A percentile compares a stretch with the other conserved stretches of the same genome.
phyloP scores from a whole-genome alignment of 2,888 invertebrate genomes.

The Holacanthella duospinosa region DNA sequence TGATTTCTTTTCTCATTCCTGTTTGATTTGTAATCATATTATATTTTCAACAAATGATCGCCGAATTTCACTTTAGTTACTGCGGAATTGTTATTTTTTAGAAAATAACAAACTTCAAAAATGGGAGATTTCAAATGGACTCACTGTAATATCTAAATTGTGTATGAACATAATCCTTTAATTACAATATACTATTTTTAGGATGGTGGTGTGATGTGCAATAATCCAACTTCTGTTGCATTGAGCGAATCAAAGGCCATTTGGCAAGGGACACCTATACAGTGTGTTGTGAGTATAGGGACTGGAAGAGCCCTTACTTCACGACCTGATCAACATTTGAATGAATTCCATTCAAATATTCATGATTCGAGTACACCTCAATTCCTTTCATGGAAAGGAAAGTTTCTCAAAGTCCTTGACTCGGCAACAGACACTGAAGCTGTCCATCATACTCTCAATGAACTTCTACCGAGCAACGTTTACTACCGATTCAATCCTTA shows the following conservation, averaged over 20 bases:
- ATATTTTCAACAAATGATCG: no score
- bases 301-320: constrained; percentile 45
- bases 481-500: constrained; percentile 86
- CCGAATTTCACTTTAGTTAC: no score
- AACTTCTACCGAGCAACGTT: constrained; percentile 58
- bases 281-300: constrained; percentile 73
- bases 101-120: no score
- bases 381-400: constrained; percentile 58
- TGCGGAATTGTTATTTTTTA: no score
- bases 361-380: constrained; percentile 9
- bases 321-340: constrained; percentile 18
- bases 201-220: constrained; percentile 74
- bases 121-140: no score
- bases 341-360: constrained; percentile 7
- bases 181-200: no score
- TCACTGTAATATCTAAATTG: no score
- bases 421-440: constrained; percentile 78
- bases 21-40: no score
- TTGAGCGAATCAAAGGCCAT: constrained; percentile 74
- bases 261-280: constrained; percentile 64
- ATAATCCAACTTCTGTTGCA: constrained; percentile 80
- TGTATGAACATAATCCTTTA: no score
- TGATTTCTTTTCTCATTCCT: no score
- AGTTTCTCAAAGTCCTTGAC: constrained; percentile 68
- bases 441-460: constrained; percentile 43